These are phyloP conservation scores for Contarinia nasturtii DNA, from an alignment of 1,140 invertebrate genomes.

Conservation along the genomic window DNA sequence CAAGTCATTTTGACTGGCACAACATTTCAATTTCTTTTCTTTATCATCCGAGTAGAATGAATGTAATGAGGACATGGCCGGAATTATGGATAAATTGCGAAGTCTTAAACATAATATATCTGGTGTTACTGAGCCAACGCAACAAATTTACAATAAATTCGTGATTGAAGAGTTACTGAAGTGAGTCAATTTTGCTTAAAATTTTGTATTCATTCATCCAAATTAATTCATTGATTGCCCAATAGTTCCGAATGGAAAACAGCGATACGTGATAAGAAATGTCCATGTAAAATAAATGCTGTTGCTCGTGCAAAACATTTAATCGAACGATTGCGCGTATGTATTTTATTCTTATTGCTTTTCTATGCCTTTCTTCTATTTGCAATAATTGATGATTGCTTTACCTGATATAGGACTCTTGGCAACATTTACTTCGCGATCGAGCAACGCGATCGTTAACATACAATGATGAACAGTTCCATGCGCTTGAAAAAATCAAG, in stretches of 20 bases:
- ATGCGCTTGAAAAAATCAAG: slow-evolving; percentile 66
- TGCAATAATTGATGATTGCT: too few species aligned
- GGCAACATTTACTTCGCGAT: slow-evolving; percentile 78
- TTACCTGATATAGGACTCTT: slow-evolving; percentile 38
- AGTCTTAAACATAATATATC: background rate
- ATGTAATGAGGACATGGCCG: background rate
- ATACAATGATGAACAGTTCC: slow-evolving; percentile 87
- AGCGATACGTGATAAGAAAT: slow-evolving; percentile 41
- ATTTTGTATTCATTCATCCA: background rate
- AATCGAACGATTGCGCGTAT: slow-evolving; percentile 45
- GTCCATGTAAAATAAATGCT: slow-evolving; percentile 42
- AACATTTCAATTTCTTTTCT: too few species aligned
- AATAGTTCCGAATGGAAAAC: slow-evolving; percentile 46
- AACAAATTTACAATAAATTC: slow-evolving; percentile 20
- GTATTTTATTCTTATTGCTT: too few species aligned
- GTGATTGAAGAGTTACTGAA: slow-evolving; percentile 17
- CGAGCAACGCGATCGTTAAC: slow-evolving; percentile 64
- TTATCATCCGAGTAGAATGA: background rate
- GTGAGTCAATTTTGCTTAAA: slow-evolving; percentile 6
- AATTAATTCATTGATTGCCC: background rate
- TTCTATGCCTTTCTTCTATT: too few species aligned
- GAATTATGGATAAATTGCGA: background rate
- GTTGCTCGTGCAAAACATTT: slow-evolving; percentile 51
- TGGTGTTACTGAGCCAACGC: slow-evolving; percentile 13
- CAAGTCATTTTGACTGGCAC: too few species aligned